phyloP scores from a whole-genome alignment of 2,888 invertebrate species.

The Tetragonula carbonaria region DNA sequence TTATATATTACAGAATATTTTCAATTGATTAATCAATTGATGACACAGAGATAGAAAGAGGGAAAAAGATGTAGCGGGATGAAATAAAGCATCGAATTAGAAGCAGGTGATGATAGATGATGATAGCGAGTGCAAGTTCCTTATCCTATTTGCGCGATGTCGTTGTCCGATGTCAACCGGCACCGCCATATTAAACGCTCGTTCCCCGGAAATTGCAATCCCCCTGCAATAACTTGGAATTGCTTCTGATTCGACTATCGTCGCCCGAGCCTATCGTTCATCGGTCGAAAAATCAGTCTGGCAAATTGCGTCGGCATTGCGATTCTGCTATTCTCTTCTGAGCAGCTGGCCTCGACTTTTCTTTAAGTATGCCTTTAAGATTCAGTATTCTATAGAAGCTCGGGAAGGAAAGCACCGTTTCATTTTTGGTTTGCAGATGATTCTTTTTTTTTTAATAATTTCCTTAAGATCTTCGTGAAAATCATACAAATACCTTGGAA shows the following conservation, averaged over 20 bases:
- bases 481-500: not conserved
- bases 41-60: not conserved
- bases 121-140: slow-evolving; percentile 32
- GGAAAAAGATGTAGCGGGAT: not conserved
- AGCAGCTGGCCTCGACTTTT: slow-evolving; percentile 10
- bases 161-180: slow-evolving; percentile 2
- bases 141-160: slow-evolving; percentile 48
- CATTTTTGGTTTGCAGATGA: not conserved
- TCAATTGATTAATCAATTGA: not conserved
- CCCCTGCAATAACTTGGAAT: slow-evolving; percentile 53
- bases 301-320: slow-evolving; percentile 38
- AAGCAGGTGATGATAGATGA: slow-evolving; percentile 5
- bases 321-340: slow-evolving; percentile 19
- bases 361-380: slow-evolving; percentile 12
- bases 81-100: slow-evolving; percentile 25
- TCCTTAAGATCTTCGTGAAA: not conserved
- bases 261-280: slow-evolving; percentile 36
- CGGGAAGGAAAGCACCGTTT: not conserved
- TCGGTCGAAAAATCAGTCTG: slow-evolving; percentile 30
- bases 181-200: slow-evolving; percentile 44
- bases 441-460: not conserved
- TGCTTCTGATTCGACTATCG: slow-evolving; percentile 55
- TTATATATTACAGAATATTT: not conserved
- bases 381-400: slow-evolving; percentile 22
- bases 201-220: slow-evolving; percentile 68